These are phyloP conservation scores for Orthonychiurus folsomi DNA, from an alignment of 2,888 invertebrate genomes.

Conservation along the genomic window DNA sequence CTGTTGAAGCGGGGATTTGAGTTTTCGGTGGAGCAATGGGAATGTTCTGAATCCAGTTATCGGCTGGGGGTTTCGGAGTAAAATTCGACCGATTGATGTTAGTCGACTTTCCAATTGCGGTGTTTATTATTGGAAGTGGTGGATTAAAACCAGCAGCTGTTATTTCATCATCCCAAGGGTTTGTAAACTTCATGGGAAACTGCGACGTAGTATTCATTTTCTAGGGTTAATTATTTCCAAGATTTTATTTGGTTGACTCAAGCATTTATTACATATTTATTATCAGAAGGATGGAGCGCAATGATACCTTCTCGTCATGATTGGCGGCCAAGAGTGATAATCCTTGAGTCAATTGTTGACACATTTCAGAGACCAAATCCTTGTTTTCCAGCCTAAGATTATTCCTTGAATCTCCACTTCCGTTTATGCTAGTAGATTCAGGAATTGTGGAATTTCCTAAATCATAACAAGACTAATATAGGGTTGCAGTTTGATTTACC, in stretches of 20 bases:
- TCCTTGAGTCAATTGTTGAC: slow-evolving; percentile 66
- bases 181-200: slow-evolving; percentile 37
- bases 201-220: slow-evolving; percentile 12
- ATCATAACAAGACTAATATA: background rate
- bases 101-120: slow-evolving; percentile 9
- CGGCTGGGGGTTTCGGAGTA: background rate
- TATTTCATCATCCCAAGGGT: slow-evolving; percentile 40
- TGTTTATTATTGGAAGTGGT: background rate
- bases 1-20: background rate
- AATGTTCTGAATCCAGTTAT: slow-evolving; percentile 12
- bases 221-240: no score
- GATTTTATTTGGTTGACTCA: no score
- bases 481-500: no score
- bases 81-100: slow-evolving; percentile 10
- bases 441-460: slow-evolving; percentile 55
- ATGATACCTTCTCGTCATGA: slow-evolving; percentile 46
- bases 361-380: slow-evolving; percentile 61
- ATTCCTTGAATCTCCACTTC: slow-evolving; percentile 40
- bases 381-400: slow-evolving; percentile 40
- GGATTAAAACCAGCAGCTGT: background rate
- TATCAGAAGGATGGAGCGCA: slow-evolving; percentile 6
- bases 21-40: background rate
- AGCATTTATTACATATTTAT: background rate
- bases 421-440: slow-evolving; percentile 50
- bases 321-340: slow-evolving; percentile 63